phyloP scores from a whole-genome alignment of 2,113 vertebrate genomes.

The Raja brachyura region DNA sequence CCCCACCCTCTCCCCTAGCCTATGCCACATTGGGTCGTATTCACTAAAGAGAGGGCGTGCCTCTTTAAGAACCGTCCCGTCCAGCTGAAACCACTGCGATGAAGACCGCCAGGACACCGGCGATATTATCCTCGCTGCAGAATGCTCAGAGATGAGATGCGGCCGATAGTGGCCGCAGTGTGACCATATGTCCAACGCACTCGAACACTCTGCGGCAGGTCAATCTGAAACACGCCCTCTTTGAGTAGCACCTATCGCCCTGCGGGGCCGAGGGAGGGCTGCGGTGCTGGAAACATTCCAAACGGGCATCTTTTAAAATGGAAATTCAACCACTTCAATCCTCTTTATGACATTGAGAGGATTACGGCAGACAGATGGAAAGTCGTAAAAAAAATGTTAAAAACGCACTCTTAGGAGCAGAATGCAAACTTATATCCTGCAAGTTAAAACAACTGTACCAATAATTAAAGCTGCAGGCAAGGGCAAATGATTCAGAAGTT shows the following conservation, averaged over 20 bases:
- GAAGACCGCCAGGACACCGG: not conserved
- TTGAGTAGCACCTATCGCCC: not conserved
- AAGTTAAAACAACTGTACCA: not conserved
- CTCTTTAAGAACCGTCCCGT: not conserved
- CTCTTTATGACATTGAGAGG: not conserved
- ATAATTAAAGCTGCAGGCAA: not conserved
- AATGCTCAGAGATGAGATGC: not conserved
- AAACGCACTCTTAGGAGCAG: not conserved
- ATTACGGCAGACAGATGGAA: slow-evolving; percentile 10
- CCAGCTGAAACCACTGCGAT: not conserved
- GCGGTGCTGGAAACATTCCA: not conserved
- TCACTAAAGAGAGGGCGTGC: not conserved
- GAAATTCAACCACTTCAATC: not conserved
- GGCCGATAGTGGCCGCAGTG: not conserved
- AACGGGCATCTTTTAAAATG: not conserved
- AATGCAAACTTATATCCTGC: not conserved
- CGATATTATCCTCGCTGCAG: not conserved
- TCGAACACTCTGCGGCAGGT: not conserved
- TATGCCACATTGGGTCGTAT: not conserved
- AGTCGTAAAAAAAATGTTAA: not conserved
- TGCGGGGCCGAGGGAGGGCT: not conserved
- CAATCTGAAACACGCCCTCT: no score
- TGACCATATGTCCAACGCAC: not conserved
- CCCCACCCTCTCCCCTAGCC: not conserved
- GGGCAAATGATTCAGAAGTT: not conserved